Conservation (phyloP, 2,797 vertebrate species). For the Lacerta viridis region DNA sequence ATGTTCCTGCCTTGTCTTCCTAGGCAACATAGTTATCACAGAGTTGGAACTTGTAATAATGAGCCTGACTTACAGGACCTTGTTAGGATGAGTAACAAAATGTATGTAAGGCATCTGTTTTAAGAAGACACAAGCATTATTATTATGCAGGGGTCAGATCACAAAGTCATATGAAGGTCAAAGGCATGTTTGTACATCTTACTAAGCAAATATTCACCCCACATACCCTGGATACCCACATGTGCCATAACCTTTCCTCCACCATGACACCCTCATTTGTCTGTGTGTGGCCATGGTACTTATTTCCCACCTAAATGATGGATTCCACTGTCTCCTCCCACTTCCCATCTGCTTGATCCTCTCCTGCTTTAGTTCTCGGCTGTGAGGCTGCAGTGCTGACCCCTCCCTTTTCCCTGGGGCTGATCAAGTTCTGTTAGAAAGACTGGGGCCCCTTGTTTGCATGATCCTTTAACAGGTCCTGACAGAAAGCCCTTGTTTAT, state of each 20-base stretch:
- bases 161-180: no score
- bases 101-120: neutral
- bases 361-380: neutral
- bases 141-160: neutral
- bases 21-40: no score
- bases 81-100: neutral
- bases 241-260: neutral
- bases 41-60: neutral
- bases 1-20: neutral
- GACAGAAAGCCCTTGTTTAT: conserved; percentile 38
- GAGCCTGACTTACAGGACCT: neutral
- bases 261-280: conserved; percentile 15
- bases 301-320: neutral
- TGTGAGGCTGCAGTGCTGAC: neutral
- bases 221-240: neutral
- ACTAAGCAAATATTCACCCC: neutral
- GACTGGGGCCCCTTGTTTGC: conserved; percentile 10
- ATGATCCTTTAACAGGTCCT: conserved; percentile 18
- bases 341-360: neutral
- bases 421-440: conserved; percentile 26
- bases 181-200: neutral
- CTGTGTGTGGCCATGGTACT: fast-evolving
- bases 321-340: neutral
- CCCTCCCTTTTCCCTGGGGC: neutral
- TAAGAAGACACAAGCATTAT: neutral